Evolutionary conservation across 2,113 vertebrate genomes (phyloP).

Genomic region (Coptodon rendalli): DNA sequence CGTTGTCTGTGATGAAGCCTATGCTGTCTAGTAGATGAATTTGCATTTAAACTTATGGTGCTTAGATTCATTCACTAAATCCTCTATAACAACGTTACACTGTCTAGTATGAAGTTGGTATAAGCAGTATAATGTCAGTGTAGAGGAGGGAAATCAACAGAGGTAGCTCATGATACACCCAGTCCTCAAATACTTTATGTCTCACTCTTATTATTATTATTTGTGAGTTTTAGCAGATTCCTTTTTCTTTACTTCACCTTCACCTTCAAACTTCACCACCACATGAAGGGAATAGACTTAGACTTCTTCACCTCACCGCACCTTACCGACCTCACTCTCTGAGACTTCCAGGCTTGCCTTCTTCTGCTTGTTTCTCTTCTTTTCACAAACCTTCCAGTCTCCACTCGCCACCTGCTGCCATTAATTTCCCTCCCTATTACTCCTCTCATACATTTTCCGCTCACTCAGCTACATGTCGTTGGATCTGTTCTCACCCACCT

Average conservation of each 20-base stretch:
- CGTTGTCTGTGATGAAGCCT: accelerated
- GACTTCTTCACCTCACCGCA: neutral
- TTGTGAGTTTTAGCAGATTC: neutral
- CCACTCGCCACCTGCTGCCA: neutral
- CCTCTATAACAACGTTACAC: neutral
- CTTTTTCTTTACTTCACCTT: neutral
- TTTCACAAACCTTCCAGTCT: accelerated
- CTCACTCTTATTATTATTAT: neutral
- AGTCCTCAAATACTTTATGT: neutral
- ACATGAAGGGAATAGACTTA: neutral
- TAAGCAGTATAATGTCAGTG: neutral
- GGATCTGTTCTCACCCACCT: neutral
- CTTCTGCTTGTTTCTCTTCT: neutral
- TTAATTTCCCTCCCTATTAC: neutral
- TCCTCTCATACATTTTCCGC: neutral
- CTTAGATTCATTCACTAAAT: neutral
- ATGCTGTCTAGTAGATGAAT: neutral
- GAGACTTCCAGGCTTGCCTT: neutral
- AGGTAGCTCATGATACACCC: neutral
- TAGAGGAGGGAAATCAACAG: neutral
- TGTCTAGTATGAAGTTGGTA: neutral
- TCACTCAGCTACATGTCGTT: neutral
- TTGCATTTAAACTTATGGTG: neutral
- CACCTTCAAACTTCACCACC: neutral
- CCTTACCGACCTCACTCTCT: neutral